Percentiles rank a stretch among this genome's conserved stretches.
These are phyloP conservation scores for Virgularia gustaviana DNA, from an alignment of 92 coral and sea anemone genomes.

Conservation along the genomic window DNA sequence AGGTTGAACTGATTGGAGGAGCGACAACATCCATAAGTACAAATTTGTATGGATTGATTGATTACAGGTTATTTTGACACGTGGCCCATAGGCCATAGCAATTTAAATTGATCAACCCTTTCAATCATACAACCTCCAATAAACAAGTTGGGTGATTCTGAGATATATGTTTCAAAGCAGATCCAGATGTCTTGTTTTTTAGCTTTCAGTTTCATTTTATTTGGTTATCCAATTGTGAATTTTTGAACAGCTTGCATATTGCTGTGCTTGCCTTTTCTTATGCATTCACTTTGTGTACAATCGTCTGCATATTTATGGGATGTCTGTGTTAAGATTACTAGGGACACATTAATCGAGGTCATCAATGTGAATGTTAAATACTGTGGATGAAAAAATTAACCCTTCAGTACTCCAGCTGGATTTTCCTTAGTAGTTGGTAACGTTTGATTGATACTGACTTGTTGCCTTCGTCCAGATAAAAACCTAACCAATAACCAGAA, in stretches of 20 bases:
- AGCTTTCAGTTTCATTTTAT: slow-evolving; percentile 18
- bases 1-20: too few relatives aligned
- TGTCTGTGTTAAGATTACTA: background rate
- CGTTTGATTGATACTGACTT: background rate
- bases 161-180: background rate
- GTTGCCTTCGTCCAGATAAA: slow-evolving; percentile 7
- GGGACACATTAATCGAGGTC: slow-evolving; percentile 20
- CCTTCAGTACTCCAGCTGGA: slow-evolving; percentile 27
- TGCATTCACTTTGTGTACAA: slow-evolving; percentile 11
- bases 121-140: slow-evolving; percentile 36
- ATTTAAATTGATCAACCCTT: slow-evolving; percentile 45
- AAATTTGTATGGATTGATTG: too few relatives aligned
- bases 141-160: slow-evolving; percentile 1
- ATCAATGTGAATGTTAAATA: slow-evolving; percentile 13
- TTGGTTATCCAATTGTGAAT: background rate
- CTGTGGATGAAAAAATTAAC: slow-evolving; percentile 1
- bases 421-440: background rate
- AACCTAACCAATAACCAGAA: slow-evolving; percentile 14
- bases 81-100: slow-evolving; percentile 41
- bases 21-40: too few relatives aligned
- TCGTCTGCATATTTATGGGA: slow-evolving; percentile 3
- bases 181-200: slow-evolving; percentile 37
- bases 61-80: slow-evolving; percentile 50
- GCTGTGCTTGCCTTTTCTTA: background rate
- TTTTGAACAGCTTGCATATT: background rate